Conservation (phyloP, 2,888 invertebrate genomes). For the Phania funesta region DNA sequence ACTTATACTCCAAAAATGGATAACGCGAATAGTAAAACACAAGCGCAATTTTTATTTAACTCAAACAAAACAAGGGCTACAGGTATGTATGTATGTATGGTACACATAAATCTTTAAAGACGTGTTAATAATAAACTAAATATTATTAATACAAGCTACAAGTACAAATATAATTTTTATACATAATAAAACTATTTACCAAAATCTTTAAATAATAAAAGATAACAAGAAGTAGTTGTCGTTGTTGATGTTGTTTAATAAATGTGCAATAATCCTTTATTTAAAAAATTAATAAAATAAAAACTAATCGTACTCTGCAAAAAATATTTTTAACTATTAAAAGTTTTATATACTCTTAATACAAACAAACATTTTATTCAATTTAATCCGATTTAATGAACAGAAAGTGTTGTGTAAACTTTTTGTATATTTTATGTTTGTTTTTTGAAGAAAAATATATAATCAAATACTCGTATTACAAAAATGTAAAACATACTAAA, state of each 20-base stretch:
- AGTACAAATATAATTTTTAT: slow-evolving; percentile 37
- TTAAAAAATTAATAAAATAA: slow-evolving; percentile 64
- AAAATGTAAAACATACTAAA: slow-evolving; percentile 65
- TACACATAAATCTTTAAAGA: background rate
- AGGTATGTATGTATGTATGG: slow-evolving; percentile 66
- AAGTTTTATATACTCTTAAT: slow-evolving; percentile 56
- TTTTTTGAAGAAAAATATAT: slow-evolving; percentile 73
- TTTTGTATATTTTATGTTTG: slow-evolving; percentile 72
- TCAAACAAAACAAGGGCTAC: background rate
- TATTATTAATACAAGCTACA: slow-evolving; percentile 45
- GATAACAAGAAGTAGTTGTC: slow-evolving; percentile 76
- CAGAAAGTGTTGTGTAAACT: slow-evolving; percentile 71
- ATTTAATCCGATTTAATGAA: slow-evolving; percentile 42
- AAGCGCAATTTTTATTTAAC: background rate
- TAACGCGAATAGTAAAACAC: no score
- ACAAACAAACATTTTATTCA: slow-evolving; percentile 29
- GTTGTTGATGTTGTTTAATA: slow-evolving; percentile 79
- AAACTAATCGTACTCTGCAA: slow-evolving; percentile 71
- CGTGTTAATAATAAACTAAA: slow-evolving; percentile 53
- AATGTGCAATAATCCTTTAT: slow-evolving; percentile 77
- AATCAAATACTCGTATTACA: slow-evolving; percentile 14
- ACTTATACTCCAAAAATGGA: background rate
- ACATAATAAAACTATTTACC: slow-evolving; percentile 47
- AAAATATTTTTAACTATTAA: slow-evolving; percentile 62
- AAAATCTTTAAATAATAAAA: slow-evolving; percentile 55